These are phyloP conservation scores for Sclerurus mexicanus DNA, from an alignment of 2,113 vertebrate genomes.

Conservation along the genomic window DNA sequence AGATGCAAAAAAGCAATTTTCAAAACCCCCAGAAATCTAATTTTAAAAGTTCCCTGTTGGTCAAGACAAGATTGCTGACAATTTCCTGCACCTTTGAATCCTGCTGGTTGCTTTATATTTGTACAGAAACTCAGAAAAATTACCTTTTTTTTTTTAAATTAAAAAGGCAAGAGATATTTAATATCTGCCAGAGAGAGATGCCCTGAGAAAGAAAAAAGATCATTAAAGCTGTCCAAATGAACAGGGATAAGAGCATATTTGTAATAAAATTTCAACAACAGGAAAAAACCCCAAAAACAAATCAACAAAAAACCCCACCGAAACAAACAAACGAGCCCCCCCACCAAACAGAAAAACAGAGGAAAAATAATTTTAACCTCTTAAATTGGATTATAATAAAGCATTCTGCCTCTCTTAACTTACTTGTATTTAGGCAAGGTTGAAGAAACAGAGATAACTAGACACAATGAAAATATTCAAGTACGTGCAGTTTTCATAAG, in stretches of 20 bases:
- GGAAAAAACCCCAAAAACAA: not conserved
- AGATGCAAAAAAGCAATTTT: not conserved
- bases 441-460: not conserved
- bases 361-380: not conserved
- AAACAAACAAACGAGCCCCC: not conserved
- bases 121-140: not conserved
- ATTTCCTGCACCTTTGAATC: not conserved
- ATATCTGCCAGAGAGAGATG: not conserved
- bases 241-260: not conserved
- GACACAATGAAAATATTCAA: not conserved
- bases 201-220: not conserved
- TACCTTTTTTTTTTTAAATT: not conserved
- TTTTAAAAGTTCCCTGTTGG: not conserved
- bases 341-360: not conserved
- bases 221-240: not conserved
- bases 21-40: not conserved
- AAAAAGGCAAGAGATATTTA: not conserved
- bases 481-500: not conserved
- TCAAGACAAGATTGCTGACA: not conserved
- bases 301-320: not conserved
- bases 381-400: not conserved
- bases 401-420: not conserved
- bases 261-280: not conserved
- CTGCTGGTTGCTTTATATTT: not conserved
- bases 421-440: not conserved